Evolutionary conservation across 1,140 invertebrate genomes (phyloP).

Genomic region (Pseudomyrmex dendroicus): DNA sequence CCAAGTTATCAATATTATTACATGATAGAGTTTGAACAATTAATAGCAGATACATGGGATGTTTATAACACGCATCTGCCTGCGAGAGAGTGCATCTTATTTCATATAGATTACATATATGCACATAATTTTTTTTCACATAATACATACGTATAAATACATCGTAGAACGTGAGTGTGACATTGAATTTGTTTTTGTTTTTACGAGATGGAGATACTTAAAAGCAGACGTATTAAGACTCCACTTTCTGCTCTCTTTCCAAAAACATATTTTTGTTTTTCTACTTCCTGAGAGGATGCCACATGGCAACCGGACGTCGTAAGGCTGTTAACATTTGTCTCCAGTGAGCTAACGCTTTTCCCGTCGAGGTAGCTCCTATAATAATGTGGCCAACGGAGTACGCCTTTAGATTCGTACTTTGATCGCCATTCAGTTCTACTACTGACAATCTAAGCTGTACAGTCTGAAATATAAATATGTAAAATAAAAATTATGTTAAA

Average conservation of each 20-base stretch:
- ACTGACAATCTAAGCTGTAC: conserved; percentile 90
- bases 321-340: conserved; percentile 93
- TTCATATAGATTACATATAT: conserved; percentile 38
- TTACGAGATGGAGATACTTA: neutral
- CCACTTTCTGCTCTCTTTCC: neutral
- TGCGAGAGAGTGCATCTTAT: conserved; percentile 27
- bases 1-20: conserved; percentile 11
- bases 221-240: conserved; percentile 6
- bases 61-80: neutral
- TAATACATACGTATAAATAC: conserved; percentile 15
- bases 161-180: conserved; percentile 17
- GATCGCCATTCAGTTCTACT: conserved; percentile 84
- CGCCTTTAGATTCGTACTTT: conserved; percentile 82
- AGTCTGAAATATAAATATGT: conserved; percentile 84
- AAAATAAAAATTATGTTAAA: neutral
- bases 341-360: conserved; percentile 92
- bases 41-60: conserved; percentile 30
- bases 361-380: conserved; percentile 88
- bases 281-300: conserved; percentile 91
- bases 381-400: conserved; percentile 90
- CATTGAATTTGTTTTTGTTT: conserved; percentile 23
- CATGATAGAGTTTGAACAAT: conserved; percentile 22
- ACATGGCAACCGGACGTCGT: conserved; percentile 93
- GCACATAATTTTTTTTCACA: neutral
- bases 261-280: neutral